Base-by-base conservation (phyloP, 2,113 vertebrate genomes). In the Platanista minor region DNA sequence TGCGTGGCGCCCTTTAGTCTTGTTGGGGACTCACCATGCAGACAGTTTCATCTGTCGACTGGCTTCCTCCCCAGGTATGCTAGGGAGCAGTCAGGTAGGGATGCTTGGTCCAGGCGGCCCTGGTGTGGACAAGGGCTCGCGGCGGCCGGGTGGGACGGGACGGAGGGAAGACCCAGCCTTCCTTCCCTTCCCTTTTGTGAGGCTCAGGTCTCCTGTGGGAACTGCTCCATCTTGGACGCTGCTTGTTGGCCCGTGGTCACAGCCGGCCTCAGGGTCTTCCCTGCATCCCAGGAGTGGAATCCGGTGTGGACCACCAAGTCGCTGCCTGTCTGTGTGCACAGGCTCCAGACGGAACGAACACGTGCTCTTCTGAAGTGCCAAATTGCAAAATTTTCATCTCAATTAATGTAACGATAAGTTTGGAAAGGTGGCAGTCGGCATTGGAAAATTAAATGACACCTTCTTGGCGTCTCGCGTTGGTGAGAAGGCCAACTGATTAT, bases 231-330 rank as follows among this genome's bases (percentile, higher is more conserved):
- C 62, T 4, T 23, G 14, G 33, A 8, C 8, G 17, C 31, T 5
- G 23, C 11, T 14, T 3, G 10, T 3, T 5, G 15, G 13, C 46
- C 10, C 0, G 14, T 36, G 31, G 36, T 23, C 1, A 11, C 8
- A 0, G 29, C 52, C 1, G 11, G 31, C 2, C 11, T 39, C 67
- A 2, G 29, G 33, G 64, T 31, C 25, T 36, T 7, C 25, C 13
- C 85, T 5, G 33, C 1, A 3, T 21, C 54, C 39, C 2, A 2
- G 10, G 31, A 23, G 1, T 8, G 27, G 54, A 36, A 12, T 62
- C 15, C 1, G 3, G 6, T 0, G 4, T 3, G 0, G 33, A 8
- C 8, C 18, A 0, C 64, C 0, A 0, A 5, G 29, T 1, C 8
- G 1, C 17, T 0, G 27, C 57, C 23, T 4, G 0, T 12, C 0